A percentile compares a stretch with the other conserved stretches of the same genome.
phyloP scores from a whole-genome alignment of 2,113 vertebrate genomes.

The Antechinus flavipes region DNA sequence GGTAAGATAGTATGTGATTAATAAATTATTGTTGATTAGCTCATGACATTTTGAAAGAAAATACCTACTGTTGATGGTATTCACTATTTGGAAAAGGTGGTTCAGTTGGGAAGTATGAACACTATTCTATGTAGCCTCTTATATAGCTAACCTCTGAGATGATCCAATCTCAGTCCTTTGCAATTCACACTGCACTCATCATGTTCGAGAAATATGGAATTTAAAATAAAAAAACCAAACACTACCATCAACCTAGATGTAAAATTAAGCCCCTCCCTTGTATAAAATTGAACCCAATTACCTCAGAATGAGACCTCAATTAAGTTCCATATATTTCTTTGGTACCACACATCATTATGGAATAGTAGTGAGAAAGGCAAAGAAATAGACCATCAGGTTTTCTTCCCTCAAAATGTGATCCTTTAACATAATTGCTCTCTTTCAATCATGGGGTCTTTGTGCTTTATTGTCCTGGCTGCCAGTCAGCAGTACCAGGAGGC shows the following conservation, averaged over 20 bases:
- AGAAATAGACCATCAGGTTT: neutral
- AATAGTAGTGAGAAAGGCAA: neutral
- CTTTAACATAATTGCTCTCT: conserved; percentile 37
- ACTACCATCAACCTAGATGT: neutral
- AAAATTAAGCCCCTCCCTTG: neutral
- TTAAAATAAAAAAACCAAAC: conserved; percentile 21
- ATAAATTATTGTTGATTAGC: neutral
- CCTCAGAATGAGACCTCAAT: neutral
- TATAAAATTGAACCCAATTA: neutral
- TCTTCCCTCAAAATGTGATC: neutral
- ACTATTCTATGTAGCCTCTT: neutral
- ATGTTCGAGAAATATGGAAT: neutral
- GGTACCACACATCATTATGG: neutral
- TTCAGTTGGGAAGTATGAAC: neutral
- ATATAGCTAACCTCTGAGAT: neutral
- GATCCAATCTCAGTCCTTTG: neutral
- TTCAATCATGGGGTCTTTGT: conserved; percentile 56
- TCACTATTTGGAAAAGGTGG: neutral
- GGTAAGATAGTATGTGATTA: neutral
- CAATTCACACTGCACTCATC: neutral
- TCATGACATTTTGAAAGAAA: neutral
- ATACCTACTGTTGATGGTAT: neutral
- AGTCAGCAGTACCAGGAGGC: conserved; percentile 81
- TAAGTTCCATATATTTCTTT: neutral
- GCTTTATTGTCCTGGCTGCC: conserved; percentile 74